Evolutionary conservation across 2,888 invertebrate genomes (phyloP).

Genomic region (Oligia strigilis): DNA sequence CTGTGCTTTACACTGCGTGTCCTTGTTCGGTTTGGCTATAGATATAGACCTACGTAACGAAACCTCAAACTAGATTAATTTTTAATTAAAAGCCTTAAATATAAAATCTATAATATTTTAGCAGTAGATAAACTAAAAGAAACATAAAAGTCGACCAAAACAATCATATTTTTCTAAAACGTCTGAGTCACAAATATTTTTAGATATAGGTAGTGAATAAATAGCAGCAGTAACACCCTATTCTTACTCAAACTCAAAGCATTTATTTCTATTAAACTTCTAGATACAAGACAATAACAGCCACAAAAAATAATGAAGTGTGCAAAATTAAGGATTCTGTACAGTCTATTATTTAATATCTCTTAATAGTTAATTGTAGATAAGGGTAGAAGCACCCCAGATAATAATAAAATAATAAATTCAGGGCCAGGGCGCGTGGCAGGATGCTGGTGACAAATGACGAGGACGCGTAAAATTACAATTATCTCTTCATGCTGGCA

Average conservation of each 20-base stretch:
- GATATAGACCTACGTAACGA: too few species aligned
- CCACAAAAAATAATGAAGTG: slow-evolving; percentile 54
- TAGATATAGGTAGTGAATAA: background rate
- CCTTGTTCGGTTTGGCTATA: background rate
- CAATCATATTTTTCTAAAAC: background rate
- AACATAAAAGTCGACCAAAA: background rate
- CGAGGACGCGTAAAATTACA: slow-evolving; percentile 88
- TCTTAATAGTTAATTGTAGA: slow-evolving; percentile 80
- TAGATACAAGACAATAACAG: slow-evolving; percentile 8
- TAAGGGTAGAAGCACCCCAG: slow-evolving; percentile 83
- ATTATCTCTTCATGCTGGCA: slow-evolving; percentile 85
- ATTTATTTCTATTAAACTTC: too few species aligned
- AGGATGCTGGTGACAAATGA: slow-evolving; percentile 91
- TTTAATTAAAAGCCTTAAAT: background rate
- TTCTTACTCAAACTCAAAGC: background rate
- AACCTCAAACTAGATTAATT: background rate
- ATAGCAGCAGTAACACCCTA: background rate
- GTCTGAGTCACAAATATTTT: background rate
- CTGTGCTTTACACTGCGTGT: slow-evolving; percentile 1
- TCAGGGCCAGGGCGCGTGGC: slow-evolving; percentile 84
- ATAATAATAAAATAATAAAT: slow-evolving; percentile 88
- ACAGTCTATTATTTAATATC: slow-evolving; percentile 80
- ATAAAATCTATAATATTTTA: background rate
- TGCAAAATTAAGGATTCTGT: slow-evolving; percentile 61
- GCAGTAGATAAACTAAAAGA: background rate